These are phyloP conservation scores for Scatophagus argus DNA, from an alignment of 2,113 vertebrate genomes.

Conservation along the genomic window DNA sequence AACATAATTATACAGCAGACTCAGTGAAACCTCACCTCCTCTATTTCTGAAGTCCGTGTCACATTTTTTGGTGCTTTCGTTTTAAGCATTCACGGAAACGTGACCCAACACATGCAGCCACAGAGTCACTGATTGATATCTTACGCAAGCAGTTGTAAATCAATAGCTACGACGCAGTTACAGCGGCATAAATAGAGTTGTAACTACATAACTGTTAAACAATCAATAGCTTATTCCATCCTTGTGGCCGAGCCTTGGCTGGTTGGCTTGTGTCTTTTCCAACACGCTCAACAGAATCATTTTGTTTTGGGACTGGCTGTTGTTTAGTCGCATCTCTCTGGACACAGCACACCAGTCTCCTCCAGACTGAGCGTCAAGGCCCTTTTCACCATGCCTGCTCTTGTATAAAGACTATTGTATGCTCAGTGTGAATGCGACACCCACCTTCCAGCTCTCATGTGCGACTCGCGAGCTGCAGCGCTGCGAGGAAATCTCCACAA, in stretches of 20 bases:
- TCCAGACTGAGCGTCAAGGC: neutral
- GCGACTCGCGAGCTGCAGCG: slow-evolving; percentile 49
- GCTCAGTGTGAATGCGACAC: slow-evolving; percentile 48
- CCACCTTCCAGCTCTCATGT: slow-evolving; percentile 44
- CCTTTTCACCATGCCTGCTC: slow-evolving; percentile 8
- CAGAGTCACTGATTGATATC: slow-evolving; percentile 10
- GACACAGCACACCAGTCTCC: neutral
- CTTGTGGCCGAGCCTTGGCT: neutral
- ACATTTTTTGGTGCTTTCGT: slow-evolving; percentile 17
- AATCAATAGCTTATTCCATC: slow-evolving; percentile 45
- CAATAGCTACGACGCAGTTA: slow-evolving; percentile 29
- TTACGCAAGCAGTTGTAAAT: slow-evolving; percentile 32
- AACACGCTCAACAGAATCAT: neutral
- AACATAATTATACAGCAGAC: slow-evolving; percentile 68
- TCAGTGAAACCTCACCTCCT: slow-evolving; percentile 29
- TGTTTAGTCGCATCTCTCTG: neutral
- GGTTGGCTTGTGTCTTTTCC: neutral
- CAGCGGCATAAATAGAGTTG: slow-evolving; percentile 1
- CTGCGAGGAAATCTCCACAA: slow-evolving; percentile 31
- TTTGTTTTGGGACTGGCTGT: slow-evolving; percentile 8
- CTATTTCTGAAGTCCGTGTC: slow-evolving; percentile 27
- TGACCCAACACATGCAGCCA: slow-evolving; percentile 3
- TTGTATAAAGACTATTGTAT: slow-evolving; percentile 49
- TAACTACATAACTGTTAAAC: slow-evolving; percentile 7
- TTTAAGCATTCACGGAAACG: slow-evolving; percentile 13